phyloP scores from a whole-genome alignment of 2,113 vertebrate genomes.

The Plectropomus leopardus region DNA sequence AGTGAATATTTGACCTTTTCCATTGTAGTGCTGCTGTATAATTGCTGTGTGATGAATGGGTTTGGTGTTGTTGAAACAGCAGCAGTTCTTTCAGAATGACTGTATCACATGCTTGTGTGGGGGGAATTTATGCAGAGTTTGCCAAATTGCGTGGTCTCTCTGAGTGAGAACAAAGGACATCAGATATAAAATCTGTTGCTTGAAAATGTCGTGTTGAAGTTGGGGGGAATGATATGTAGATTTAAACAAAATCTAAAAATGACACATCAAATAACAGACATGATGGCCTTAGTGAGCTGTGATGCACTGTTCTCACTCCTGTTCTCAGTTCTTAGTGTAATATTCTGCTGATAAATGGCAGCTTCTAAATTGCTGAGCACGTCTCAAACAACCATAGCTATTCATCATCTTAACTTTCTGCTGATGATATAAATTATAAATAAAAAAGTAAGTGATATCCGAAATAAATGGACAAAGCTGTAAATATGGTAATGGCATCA shows the following conservation, averaged over 20 bases:
- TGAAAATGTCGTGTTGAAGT: constrained; percentile 8
- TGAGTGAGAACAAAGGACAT: constrained; percentile 12
- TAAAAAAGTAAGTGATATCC: neutral
- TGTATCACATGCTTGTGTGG: constrained; percentile 45
- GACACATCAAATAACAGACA: neutral
- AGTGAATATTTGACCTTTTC: constrained; percentile 60
- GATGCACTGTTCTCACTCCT: neutral
- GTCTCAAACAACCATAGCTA: neutral
- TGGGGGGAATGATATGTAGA: neutral
- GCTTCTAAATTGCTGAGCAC: neutral
- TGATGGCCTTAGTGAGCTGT: neutral
- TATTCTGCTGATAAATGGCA: neutral
- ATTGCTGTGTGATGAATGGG: constrained; percentile 56
- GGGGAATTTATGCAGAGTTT: constrained; percentile 25
- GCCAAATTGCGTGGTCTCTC: neutral
- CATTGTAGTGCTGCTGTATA: constrained; percentile 24
- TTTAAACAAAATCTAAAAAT: neutral
- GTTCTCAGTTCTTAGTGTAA: neutral
- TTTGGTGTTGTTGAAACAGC: constrained; percentile 44
- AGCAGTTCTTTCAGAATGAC: constrained; percentile 43
- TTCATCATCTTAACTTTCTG: neutral
- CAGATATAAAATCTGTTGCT: neutral
- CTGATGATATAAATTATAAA: neutral
- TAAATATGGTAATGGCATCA: neutral
- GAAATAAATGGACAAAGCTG: neutral